phyloP scores from a whole-genome alignment of 2,113 vertebrate genomes.

The Calyptomena viridis region DNA sequence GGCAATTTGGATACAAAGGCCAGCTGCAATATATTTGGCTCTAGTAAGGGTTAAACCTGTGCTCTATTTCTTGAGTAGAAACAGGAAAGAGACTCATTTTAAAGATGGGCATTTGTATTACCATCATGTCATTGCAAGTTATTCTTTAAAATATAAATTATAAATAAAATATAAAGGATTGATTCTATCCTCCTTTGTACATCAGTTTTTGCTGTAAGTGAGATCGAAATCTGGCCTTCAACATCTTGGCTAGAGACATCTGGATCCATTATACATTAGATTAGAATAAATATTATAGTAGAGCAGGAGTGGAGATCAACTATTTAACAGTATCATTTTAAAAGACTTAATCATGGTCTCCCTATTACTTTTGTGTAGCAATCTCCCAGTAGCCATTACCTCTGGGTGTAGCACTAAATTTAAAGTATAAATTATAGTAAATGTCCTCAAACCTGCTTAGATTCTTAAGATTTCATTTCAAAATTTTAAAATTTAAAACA shows the following conservation, averaged over 20 bases:
- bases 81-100: not conserved
- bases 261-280: conserved; percentile 29
- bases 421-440: not conserved
- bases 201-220: not conserved
- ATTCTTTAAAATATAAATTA: conserved; percentile 20
- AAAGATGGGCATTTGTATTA: not conserved
- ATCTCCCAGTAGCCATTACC: not conserved
- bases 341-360: conserved; percentile 19
- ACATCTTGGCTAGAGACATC: not conserved
- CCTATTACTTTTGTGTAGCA: not conserved
- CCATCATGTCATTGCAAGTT: not conserved
- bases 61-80: not conserved
- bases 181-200: not conserved
- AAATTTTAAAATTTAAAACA: not conserved
- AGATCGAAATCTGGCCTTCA: not conserved
- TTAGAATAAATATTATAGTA: conserved; percentile 39
- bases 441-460: not conserved
- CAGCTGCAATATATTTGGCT: not conserved
- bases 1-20: not conserved
- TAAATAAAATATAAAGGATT: not conserved
- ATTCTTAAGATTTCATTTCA: not conserved
- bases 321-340: conserved; percentile 42
- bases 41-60: not conserved
- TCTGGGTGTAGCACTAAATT: not conserved
- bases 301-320: not conserved